Evolutionary conservation across 1,140 invertebrate genomes (phyloP), one percentile per base, ranked within the genome.

Genomic region (Diorhabda elongata): DNA sequence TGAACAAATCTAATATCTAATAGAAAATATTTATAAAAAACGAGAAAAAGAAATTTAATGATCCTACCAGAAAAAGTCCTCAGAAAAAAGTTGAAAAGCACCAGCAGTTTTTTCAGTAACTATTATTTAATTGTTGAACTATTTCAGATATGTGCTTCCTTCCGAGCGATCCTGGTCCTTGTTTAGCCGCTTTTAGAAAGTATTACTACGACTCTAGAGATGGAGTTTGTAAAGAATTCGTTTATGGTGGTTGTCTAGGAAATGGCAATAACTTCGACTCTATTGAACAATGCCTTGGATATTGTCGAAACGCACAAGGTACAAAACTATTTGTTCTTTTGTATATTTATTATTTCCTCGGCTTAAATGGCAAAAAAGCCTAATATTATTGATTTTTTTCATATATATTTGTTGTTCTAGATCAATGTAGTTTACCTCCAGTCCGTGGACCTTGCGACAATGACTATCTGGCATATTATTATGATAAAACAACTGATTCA

Each of bases 181-280:
- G 94, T 77, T 78, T 83, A 4, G 82, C 85, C 47, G 78, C 82
- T 62, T 74, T 81, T 68, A 78, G 83, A 1, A 87, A 89, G 63
- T 97, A 90, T 89, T 91, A 87, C 80, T 98, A 95, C 80, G 91
- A 97, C 78, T 85, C 85, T 26, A 73, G 81, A 45, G 85, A 89
- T 56, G 93, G 93, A 44, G 84, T 89, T 9, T 98, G 96, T 80
- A 88, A 89, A 68, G 86, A 89, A 71, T 98, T 98, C 81, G 81
- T 85, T 3, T 97, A 92, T 74, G 87, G 89, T 0, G 94, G 94
- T 60, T 97, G 94, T 76, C 88, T 87, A 7, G 93, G 93, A 58
- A 97, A 97, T 80, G 83, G 85, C 64, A 98, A 98, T 79, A 90
- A 92, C 75, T 98, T 95, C 84, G 85, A 86, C 57, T 85, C 83